Percentiles rank a stretch among this genome's conserved stretches.
These are phyloP conservation scores for Omphaloscelis lunosa DNA, from an alignment of 2,888 invertebrate species.

Conservation along the genomic window DNA sequence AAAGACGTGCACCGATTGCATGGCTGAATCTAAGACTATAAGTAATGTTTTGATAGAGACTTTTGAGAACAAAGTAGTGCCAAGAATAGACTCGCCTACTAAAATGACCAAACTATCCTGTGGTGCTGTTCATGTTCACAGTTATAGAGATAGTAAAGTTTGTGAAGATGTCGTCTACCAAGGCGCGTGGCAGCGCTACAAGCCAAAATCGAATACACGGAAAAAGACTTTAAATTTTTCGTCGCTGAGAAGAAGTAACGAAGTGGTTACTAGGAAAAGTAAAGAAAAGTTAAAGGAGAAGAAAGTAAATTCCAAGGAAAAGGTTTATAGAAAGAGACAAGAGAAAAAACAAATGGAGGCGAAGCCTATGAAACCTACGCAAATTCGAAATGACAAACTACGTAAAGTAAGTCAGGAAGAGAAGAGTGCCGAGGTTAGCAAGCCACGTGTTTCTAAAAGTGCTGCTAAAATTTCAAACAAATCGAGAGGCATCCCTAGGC, in stretches of 20 bases:
- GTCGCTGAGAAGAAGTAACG: slow-evolving; percentile 62
- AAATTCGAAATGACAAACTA: slow-evolving; percentile 23
- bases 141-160: slow-evolving; percentile 79
- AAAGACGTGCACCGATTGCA: slow-evolving; percentile 21
- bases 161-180: slow-evolving; percentile 86
- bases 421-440: slow-evolving; percentile 22
- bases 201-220: slow-evolving; percentile 66
- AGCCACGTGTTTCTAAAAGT: slow-evolving; percentile 25
- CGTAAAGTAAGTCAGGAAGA: slow-evolving; percentile 36
- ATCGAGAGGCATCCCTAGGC: slow-evolving; percentile 44
- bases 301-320: slow-evolving; percentile 65
- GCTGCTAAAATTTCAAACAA: slow-evolving; percentile 41
- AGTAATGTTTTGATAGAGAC: slow-evolving; percentile 65
- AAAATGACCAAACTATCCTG: slow-evolving; percentile 75
- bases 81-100: slow-evolving; percentile 53
- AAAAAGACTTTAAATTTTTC: slow-evolving; percentile 67
- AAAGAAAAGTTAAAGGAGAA: slow-evolving; percentile 54
- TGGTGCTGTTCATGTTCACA: slow-evolving; percentile 84
- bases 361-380: slow-evolving; percentile 35
- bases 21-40: slow-evolving; percentile 49
- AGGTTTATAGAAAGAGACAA: slow-evolving; percentile 38
- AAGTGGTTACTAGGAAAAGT: slow-evolving; percentile 59
- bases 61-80: slow-evolving; percentile 53
- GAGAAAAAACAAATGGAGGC: slow-evolving; percentile 43
- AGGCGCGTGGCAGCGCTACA: slow-evolving; percentile 82